phyloP scores from a whole-genome alignment of 2,888 invertebrate species.

The Troides aeacus region DNA sequence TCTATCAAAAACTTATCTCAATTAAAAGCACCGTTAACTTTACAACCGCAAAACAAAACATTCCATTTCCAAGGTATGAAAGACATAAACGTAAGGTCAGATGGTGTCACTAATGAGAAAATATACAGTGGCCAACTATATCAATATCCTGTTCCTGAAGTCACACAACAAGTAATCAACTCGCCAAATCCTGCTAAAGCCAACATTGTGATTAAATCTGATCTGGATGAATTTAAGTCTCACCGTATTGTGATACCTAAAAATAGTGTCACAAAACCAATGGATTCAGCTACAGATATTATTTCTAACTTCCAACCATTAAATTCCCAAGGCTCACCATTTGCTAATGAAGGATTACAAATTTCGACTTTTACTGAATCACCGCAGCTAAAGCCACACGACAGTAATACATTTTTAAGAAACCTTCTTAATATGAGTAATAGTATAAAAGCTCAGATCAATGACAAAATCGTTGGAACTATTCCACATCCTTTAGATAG shows the following conservation, averaged over 20 bases:
- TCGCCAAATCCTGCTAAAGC: slow-evolving; percentile 42
- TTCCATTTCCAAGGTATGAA: neutral
- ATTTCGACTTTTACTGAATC: slow-evolving; percentile 43
- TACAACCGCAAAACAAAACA: neutral
- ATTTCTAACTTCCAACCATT: slow-evolving; percentile 56
- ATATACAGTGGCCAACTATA: slow-evolving; percentile 72
- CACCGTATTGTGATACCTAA: slow-evolving; percentile 32
- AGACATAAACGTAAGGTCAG: slow-evolving; percentile 24
- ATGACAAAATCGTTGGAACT: slow-evolving; percentile 68
- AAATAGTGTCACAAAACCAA: slow-evolving; percentile 39
- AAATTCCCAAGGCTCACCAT: slow-evolving; percentile 45
- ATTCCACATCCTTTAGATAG: slow-evolving; percentile 64
- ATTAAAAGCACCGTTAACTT: neutral
- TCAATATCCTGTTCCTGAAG: slow-evolving; percentile 67
- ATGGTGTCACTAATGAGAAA: slow-evolving; percentile 44
- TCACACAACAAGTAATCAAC: slow-evolving; percentile 64
- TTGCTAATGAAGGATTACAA: slow-evolving; percentile 37
- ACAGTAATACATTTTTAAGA: slow-evolving; percentile 42
- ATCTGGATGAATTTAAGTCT: slow-evolving; percentile 39
- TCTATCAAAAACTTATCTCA: slow-evolving; percentile 31
- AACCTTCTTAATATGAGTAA: slow-evolving; percentile 52
- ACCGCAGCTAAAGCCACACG: slow-evolving; percentile 46
- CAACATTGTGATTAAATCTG: slow-evolving; percentile 20
- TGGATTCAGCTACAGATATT: slow-evolving; percentile 39
- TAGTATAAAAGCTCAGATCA: slow-evolving; percentile 66